A percentile compares a stretch with the other conserved stretches of the same genome.
phyloP scores from a whole-genome alignment of 2,888 invertebrate species.

The Dichetophora obliterata region DNA sequence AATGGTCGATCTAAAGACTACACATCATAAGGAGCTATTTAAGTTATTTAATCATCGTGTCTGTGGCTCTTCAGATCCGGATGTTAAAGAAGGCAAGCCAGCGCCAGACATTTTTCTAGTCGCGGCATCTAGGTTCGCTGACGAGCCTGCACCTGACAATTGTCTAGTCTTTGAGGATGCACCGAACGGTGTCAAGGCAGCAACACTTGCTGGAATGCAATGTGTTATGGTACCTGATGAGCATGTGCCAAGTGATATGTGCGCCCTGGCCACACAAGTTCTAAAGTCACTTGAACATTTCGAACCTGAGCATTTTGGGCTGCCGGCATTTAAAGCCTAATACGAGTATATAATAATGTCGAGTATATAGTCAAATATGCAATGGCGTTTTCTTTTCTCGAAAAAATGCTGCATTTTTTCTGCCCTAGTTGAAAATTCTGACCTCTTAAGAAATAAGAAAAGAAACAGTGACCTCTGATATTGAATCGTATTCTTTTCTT shows the following conservation, averaged over 20 bases:
- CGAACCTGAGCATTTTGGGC: constrained; percentile 86
- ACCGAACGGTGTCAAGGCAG: constrained; percentile 88
- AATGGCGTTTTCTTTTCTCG: too few relatives aligned
- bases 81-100: constrained; percentile 89
- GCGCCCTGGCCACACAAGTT: constrained; percentile 77
- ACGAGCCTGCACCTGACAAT: constrained; percentile 73
- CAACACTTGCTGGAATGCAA: constrained; percentile 86
- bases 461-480: too few relatives aligned
- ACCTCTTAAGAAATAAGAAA: too few relatives aligned
- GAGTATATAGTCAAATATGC: neutral
- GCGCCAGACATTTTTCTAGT: constrained; percentile 89
- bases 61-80: constrained; percentile 82
- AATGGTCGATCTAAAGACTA: constrained; percentile 80
- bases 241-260: constrained; percentile 70
- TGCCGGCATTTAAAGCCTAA: constrained; percentile 76
- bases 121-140: constrained; percentile 80
- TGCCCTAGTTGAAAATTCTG: too few relatives aligned
- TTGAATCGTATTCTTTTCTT: too few relatives aligned
- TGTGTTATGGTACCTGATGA: constrained; percentile 85
- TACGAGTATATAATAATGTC: too few relatives aligned
- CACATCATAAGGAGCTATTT: constrained; percentile 77
- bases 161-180: constrained; percentile 94
- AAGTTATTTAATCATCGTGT: constrained; percentile 82
- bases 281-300: constrained; percentile 82
- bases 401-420: too few relatives aligned